These are phyloP conservation scores for Aythya baeri DNA, from an alignment of 2,113 vertebrate genomes.

Conservation along the genomic window DNA sequence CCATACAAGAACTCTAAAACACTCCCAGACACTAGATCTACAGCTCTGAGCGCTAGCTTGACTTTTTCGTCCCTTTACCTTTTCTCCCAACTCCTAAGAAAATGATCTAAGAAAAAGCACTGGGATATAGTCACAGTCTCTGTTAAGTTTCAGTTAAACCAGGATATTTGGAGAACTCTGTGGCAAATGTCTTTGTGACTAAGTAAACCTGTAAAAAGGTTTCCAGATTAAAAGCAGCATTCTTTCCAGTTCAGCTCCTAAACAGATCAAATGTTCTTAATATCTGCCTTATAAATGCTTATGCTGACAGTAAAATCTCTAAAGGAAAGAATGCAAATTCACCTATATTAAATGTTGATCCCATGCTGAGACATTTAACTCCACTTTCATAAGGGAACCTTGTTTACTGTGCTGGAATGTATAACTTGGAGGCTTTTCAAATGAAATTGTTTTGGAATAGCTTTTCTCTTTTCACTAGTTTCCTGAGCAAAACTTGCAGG, in stretches of 20 bases:
- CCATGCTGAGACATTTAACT: conserved; percentile 5
- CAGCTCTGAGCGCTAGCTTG: neutral
- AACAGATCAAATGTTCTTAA: neutral
- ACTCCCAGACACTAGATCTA: neutral
- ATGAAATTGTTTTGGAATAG: neutral
- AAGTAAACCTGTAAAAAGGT: neutral
- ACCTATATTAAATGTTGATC: conserved; percentile 3
- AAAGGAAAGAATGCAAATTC: neutral
- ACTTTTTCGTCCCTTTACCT: neutral
- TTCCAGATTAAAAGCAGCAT: neutral
- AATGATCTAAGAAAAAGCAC: neutral
- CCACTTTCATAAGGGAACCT: neutral
- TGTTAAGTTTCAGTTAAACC: neutral
- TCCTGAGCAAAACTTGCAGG: neutral
- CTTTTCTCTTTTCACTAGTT: neutral
- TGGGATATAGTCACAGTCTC: neutral
- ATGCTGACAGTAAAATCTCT: neutral
- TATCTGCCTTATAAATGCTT: conserved; percentile 32
- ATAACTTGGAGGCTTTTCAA: conserved; percentile 38
- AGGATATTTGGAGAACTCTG: neutral
- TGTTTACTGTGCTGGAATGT: conserved; percentile 11
- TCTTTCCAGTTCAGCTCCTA: neutral
- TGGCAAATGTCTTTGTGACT: neutral
- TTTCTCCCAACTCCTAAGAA: neutral
- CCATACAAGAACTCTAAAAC: neutral